These are phyloP conservation scores for Leptocoma aspasia DNA, from an alignment of 2,113 vertebrate genomes.

Conservation along the genomic window DNA sequence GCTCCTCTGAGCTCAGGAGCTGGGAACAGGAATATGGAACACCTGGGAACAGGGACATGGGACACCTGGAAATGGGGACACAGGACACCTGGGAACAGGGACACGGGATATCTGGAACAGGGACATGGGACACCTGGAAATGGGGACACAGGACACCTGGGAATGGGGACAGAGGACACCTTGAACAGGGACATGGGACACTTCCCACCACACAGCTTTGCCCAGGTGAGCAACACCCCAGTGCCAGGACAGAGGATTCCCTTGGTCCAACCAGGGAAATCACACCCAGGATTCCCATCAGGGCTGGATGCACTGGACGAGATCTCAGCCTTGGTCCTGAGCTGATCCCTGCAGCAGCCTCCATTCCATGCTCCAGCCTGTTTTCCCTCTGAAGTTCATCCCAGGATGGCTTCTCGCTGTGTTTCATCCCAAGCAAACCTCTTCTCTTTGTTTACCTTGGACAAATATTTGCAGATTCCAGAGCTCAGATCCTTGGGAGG, in stretches of 20 bases:
- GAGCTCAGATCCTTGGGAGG: not conserved
- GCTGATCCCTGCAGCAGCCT: not conserved
- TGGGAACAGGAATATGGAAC: not conserved
- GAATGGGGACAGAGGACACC: rapidly evolving
- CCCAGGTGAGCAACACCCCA: not conserved
- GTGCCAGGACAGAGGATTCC: not conserved
- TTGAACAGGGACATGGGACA: not conserved
- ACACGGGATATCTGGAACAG: rapidly evolving
- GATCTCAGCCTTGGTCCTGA: not conserved
- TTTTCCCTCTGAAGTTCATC: not conserved
- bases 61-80: not conserved
- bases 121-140: not conserved
- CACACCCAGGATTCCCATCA: not conserved
- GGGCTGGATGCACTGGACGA: not conserved
- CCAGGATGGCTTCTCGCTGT: not conserved
- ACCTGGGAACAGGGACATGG: rapidly evolving
- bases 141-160: rapidly evolving
- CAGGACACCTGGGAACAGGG: rapidly evolving
- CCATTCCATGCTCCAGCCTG: not conserved
- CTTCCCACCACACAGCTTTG: not conserved
- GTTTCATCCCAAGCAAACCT: not conserved
- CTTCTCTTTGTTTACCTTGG: slow-evolving; percentile 2
- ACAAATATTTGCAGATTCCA: slow-evolving; percentile 21
- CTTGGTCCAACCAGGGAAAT: not conserved
- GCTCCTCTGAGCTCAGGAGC: not conserved